These are phyloP conservation scores for Araneus ventricosus DNA, from an alignment of 1,140 invertebrate species.

Conservation along the genomic window DNA sequence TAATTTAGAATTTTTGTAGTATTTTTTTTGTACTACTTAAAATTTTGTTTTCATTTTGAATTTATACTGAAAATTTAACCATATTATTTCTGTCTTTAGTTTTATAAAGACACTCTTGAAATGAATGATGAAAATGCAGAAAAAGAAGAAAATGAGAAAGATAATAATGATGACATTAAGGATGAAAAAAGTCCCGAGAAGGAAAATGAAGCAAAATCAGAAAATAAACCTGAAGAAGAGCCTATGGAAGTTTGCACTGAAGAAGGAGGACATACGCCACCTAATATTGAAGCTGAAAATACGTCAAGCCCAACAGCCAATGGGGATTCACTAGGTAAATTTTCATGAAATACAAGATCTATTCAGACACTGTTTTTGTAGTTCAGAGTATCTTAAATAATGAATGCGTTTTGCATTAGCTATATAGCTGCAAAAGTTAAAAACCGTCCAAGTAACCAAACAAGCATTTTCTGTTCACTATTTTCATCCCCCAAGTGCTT, in stretches of 20 bases:
- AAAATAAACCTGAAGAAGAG: slow-evolving; percentile 68
- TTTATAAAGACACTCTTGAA: slow-evolving; percentile 95
- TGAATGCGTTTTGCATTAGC: too few relatives aligned
- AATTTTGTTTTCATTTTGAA: neutral
- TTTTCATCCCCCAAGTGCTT: too few relatives aligned
- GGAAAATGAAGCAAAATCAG: neutral
- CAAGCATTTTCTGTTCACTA: too few relatives aligned
- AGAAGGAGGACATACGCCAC: slow-evolving; percentile 76
- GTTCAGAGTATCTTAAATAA: too few relatives aligned
- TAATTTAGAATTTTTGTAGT: neutral
- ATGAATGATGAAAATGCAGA: slow-evolving; percentile 80
- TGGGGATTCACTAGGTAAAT: neutral
- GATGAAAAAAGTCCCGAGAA: slow-evolving; percentile 2
- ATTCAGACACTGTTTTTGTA: neutral
- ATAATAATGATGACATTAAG: slow-evolving; percentile 76
- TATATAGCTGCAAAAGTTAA: too few relatives aligned
- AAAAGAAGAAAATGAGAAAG: slow-evolving; percentile 80
- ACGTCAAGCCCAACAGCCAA: neutral
- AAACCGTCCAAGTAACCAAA: too few relatives aligned
- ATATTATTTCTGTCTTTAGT: slow-evolving; percentile 83
- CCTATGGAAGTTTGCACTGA: slow-evolving; percentile 77
- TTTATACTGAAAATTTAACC: neutral
- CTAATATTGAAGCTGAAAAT: slow-evolving; percentile 45
- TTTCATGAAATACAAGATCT: neutral
- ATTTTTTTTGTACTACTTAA: neutral